A percentile compares a stretch with the other conserved stretches of the same genome.
Evolutionary conservation across 2,113 vertebrate species (phyloP).

Genomic region (Macrotis lagotis): DNA sequence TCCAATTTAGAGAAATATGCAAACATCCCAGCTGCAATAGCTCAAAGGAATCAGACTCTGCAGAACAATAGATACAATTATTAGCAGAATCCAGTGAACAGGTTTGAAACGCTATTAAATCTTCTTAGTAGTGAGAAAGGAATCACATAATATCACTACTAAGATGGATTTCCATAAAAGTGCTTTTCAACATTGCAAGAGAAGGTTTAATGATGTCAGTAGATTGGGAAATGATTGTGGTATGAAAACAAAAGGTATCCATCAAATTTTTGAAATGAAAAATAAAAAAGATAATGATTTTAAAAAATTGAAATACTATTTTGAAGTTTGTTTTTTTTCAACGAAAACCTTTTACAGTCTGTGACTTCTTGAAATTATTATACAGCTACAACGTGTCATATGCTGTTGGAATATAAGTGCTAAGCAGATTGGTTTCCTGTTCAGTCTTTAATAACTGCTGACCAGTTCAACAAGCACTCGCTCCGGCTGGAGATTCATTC

Average conservation of each 20-base stretch:
- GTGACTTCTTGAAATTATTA: neutral
- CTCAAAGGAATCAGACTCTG: neutral
- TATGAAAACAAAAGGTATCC: neutral
- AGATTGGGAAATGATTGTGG: neutral
- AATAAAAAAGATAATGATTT: neutral
- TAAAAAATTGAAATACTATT: neutral
- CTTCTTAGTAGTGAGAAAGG: neutral
- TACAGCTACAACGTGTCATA: neutral
- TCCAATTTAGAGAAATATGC: neutral
- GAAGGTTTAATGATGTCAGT: neutral
- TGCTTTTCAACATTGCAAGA: neutral
- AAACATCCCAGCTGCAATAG: neutral
- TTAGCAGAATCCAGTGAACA: neutral
- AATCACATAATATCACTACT: neutral
- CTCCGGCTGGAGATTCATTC: slow-evolving; percentile 3
- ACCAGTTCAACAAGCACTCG: neutral
- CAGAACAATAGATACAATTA: neutral
- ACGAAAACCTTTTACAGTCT: neutral
- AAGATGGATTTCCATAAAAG: neutral
- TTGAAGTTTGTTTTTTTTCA: neutral
- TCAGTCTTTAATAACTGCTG: neutral
- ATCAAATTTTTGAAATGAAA: neutral
- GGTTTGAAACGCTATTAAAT: neutral
- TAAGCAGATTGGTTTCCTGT: slow-evolving; percentile 9
- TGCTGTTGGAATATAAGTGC: neutral